Percentiles rank a stretch among this genome's conserved stretches.
These are phyloP conservation scores for Aeoliscus strigatus DNA, from an alignment of 2,797 vertebrate species.

Conservation along the genomic window DNA sequence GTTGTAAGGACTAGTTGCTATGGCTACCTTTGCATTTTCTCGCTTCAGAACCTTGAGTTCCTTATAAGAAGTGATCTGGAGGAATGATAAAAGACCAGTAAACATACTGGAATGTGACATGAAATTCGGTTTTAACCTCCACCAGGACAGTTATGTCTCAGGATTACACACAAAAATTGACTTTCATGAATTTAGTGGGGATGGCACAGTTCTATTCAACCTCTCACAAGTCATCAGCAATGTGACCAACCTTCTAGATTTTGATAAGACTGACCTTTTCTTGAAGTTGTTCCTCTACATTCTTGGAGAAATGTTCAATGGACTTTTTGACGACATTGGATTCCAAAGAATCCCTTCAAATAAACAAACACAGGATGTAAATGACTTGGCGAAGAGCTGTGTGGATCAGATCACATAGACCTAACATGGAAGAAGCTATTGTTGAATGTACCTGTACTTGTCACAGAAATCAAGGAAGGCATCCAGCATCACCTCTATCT, in stretches of 20 bases:
- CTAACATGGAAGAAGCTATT: not conserved
- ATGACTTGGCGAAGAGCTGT: not conserved
- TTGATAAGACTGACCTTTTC: conserved; percentile 50
- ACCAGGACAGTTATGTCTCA: too few relatives aligned
- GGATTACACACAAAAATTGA: too few relatives aligned
- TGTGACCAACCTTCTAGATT: too few relatives aligned
- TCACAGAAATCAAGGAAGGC: conserved; percentile 52
- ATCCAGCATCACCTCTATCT: conserved; percentile 51
- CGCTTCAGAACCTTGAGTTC: conserved; percentile 39
- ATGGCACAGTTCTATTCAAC: too few relatives aligned
- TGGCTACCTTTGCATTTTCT: conserved; percentile 58
- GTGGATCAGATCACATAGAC: too few relatives aligned
- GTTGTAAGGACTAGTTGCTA: not conserved
- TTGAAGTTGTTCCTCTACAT: conserved; percentile 41
- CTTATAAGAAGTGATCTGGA: conserved; percentile 43
- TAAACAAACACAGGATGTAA: not conserved
- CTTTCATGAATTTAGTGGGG: too few relatives aligned
- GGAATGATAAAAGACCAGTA: not conserved
- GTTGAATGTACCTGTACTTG: conserved; percentile 47
- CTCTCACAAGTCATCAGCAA: too few relatives aligned
- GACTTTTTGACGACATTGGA: conserved; percentile 34
- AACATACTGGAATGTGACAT: not conserved
- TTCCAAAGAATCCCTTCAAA: conserved; percentile 51
- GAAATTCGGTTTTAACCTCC: too few relatives aligned
- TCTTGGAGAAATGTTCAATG: conserved; percentile 42